Evolutionary conservation across 2,113 vertebrate genomes (phyloP), one percentile per base, ranked within the genome.

Genomic region (Corydoras sp.): DNA sequence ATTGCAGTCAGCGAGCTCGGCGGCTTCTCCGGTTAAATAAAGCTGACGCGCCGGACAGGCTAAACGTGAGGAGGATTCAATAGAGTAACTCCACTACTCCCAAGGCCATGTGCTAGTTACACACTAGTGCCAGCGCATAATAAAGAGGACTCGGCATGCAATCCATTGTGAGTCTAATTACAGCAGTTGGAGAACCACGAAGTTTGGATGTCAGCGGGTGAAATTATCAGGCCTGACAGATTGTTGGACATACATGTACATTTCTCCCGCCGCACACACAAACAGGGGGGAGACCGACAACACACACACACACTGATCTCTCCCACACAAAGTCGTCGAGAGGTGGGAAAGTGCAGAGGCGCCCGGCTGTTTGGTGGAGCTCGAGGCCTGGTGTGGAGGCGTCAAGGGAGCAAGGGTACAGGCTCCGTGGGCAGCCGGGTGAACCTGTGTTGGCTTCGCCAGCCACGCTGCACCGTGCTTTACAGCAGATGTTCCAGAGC

Each of bases 1-100:
- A 65, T 74, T 69, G 69, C 67, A 73, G 74, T 75, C 65, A 74
- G 72, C 56, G 68, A 65, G 63, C 65, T 62, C 58, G 62, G 49
- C 31, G 68, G 62, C 84, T 87, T 81, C 85, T 88, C 82, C 67
- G 81, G 77, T 78, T 84, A 80, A 83, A 85, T 6, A 60, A 18
- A 61, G 62, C 69, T 79, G 77, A 79, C 77, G 3, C 9, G 58
- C 24, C 35, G 60, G 50, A 63, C 63, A 24, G 66, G 56, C 70
- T 70, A 73, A 64, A 77, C 69, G 60, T 76, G 74, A 77, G 69
- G 66, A 65, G 61, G 69, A 72, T 77, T 80, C 65, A 69, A 69
- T 68, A 72, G 77, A 78, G 65, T 71, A 72, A 75, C 65, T 71
- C 56, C 24, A 61, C 65, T 79, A 24, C 18, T 74, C 65, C 65